Percentiles rank a stretch among this genome's conserved stretches.
phyloP scores from a whole-genome alignment of 2,797 vertebrate genomes.

The Aphelocoma californica region DNA sequence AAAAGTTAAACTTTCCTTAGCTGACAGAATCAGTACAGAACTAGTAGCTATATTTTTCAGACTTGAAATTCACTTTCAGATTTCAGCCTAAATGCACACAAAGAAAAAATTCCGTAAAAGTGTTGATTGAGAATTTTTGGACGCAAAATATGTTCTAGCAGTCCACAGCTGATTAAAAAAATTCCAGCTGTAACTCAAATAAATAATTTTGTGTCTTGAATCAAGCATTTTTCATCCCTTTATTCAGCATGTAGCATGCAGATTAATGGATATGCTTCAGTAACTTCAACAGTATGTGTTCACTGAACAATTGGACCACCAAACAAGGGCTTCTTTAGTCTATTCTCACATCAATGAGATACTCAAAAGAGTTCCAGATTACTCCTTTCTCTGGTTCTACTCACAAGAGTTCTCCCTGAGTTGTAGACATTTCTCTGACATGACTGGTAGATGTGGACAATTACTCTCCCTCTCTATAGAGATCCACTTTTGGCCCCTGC shows the following conservation, averaged over 20 bases:
- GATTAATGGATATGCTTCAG: slow-evolving; percentile 45
- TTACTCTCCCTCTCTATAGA: slow-evolving; percentile 37
- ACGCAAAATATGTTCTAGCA: background rate
- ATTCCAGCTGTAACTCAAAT: background rate
- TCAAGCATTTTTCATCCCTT: slow-evolving; percentile 36
- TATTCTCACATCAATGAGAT: slow-evolving; percentile 29
- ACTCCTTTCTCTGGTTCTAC: slow-evolving; percentile 36
- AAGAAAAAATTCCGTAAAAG: background rate
- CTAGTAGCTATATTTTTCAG: background rate
- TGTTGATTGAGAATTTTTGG: slow-evolving; percentile 32
- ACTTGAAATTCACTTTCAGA: slow-evolving; percentile 9
- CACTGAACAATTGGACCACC: slow-evolving; percentile 50
- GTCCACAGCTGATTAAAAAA: background rate
- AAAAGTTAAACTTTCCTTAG: background rate
- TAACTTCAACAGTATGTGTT: slow-evolving; percentile 6
- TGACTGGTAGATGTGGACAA: slow-evolving; percentile 43
- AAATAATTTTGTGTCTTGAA: slow-evolving; percentile 29
- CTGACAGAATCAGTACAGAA: background rate
- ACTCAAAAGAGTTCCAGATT: slow-evolving; percentile 59
- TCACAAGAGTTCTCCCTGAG: slow-evolving; percentile 21
- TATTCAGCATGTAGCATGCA: slow-evolving; percentile 18
- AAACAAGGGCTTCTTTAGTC: slow-evolving; percentile 31
- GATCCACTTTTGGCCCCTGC: slow-evolving; percentile 33
- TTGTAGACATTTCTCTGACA: slow-evolving; percentile 45
- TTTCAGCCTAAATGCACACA: background rate